These are phyloP conservation scores for Lanistes nyassanus DNA, from an alignment of 1,140 invertebrate genomes.

Conservation along the genomic window DNA sequence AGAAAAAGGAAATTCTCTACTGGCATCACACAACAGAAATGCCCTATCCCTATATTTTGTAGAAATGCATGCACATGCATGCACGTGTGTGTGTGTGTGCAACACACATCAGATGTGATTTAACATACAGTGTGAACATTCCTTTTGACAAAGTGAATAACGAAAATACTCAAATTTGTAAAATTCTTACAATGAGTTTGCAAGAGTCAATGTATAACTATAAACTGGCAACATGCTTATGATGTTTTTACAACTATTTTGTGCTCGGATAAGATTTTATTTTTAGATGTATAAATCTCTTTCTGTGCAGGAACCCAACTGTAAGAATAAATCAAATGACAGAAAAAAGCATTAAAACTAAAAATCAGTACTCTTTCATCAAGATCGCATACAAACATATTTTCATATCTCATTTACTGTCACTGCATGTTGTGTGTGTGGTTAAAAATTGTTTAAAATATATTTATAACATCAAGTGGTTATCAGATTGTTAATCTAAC, in stretches of 20 bases:
- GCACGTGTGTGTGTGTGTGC: background rate
- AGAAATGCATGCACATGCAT: background rate
- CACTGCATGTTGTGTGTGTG: background rate
- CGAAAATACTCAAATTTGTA: background rate
- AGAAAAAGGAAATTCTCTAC: no score
- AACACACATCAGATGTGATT: background rate
- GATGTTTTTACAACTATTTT: background rate
- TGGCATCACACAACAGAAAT: no score
- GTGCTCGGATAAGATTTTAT: background rate
- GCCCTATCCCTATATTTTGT: no score
- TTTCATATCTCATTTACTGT: background rate
- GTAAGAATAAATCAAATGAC: no score
- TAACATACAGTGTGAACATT: background rate
- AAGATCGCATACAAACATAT: background rate
- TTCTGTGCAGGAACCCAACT: no score
- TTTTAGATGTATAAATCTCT: no score
- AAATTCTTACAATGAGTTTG: background rate
- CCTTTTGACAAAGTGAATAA: background rate
- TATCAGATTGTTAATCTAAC: background rate
- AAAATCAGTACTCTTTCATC: background rate
- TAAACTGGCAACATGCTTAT: background rate
- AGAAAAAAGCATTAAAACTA: slow-evolving; percentile 7
- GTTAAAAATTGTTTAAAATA: background rate
- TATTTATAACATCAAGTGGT: background rate
- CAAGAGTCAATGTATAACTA: background rate